Evolutionary conservation across 2,113 vertebrate species (phyloP).

Genomic region (Platycercus adscitus): DNA sequence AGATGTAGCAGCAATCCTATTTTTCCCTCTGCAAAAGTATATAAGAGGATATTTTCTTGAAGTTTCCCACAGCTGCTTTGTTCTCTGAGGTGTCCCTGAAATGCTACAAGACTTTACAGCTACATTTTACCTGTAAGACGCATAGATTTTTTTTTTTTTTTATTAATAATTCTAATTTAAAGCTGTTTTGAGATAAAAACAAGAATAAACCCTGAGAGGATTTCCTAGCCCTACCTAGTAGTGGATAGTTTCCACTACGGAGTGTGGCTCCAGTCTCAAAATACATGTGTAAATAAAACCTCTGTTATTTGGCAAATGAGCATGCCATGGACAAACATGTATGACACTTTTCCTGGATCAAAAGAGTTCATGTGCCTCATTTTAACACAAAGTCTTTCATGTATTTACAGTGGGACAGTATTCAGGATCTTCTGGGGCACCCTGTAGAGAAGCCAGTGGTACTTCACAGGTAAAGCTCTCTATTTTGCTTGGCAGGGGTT

Average conservation of each 20-base stretch:
- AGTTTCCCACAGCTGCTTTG: neutral
- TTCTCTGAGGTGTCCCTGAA: neutral
- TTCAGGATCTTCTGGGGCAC: conserved; percentile 95
- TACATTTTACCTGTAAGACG: neutral
- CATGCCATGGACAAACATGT: neutral
- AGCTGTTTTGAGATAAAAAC: neutral
- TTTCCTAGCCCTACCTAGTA: neutral
- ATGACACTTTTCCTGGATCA: neutral
- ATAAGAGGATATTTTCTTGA: neutral
- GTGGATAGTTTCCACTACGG: neutral
- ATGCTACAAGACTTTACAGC: neutral
- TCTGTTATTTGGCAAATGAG: neutral
- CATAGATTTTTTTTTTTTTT: neutral
- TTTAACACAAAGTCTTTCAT: neutral
- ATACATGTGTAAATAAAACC: neutral
- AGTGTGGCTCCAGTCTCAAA: neutral
- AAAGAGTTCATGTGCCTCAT: neutral
- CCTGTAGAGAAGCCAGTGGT: conserved; percentile 98
- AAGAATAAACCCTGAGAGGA: neutral
- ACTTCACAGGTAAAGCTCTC: conserved; percentile 88
- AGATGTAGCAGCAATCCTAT: neutral
- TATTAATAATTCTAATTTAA: neutral
- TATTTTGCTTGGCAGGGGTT: neutral
- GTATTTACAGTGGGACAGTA: conserved; percentile 91
- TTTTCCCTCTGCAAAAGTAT: neutral